Conservation (phyloP, 2,113 vertebrate species). For the Alosa alosa region DNA sequence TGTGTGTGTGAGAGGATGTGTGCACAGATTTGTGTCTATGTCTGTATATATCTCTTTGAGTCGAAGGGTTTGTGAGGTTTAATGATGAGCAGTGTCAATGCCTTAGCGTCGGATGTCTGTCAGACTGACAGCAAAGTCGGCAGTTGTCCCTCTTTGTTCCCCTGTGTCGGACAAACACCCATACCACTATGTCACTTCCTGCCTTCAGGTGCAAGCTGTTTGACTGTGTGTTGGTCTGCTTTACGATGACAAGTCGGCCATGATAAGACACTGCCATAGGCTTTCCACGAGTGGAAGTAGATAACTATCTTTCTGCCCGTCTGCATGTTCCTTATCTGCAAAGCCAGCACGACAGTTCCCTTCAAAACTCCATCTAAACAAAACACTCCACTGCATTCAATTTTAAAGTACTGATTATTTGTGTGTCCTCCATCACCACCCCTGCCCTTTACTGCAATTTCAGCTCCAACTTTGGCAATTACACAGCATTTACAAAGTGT, state of each 20-base stretch:
- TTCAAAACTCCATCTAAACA: constrained; percentile 1
- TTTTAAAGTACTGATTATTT: background rate
- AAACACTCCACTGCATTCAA: background rate
- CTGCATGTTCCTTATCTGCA: background rate
- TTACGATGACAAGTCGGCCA: background rate
- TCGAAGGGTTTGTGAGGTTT: background rate
- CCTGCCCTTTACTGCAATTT: constrained; percentile 13
- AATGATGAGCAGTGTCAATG: background rate
- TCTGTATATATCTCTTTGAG: background rate
- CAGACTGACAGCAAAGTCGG: constrained; percentile 6
- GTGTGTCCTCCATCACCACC: background rate
- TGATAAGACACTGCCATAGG: background rate
- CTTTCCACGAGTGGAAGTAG: background rate
- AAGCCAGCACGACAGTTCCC: background rate
- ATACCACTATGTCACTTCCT: constrained; percentile 4
- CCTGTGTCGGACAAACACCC: background rate
- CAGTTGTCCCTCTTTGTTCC: constrained; percentile 4
- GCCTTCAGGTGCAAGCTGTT: constrained; percentile 10
- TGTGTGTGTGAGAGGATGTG: background rate
- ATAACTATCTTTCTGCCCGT: background rate
- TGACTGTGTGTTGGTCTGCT: background rate
- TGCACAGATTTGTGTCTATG: background rate
- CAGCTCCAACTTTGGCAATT: constrained; percentile 13
- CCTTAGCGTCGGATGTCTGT: background rate
- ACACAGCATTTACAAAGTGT: constrained; percentile 22